These are phyloP conservation scores for Labrus mixtus DNA, from an alignment of 2,113 vertebrate genomes.

Conservation along the genomic window DNA sequence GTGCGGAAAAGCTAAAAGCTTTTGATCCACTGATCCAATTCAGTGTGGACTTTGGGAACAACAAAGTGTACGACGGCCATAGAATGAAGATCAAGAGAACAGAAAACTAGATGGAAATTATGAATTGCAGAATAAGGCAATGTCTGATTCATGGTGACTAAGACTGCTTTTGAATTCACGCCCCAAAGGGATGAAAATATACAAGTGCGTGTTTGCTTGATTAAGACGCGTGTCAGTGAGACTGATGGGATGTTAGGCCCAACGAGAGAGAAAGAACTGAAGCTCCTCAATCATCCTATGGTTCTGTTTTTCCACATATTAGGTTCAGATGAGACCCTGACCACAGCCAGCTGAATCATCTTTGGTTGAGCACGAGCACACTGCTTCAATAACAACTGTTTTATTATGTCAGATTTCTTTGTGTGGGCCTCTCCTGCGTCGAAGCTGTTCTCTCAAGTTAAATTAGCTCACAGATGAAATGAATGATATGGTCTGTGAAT, in stretches of 20 bases:
- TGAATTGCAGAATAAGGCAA: too few species aligned
- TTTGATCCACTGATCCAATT: too few species aligned
- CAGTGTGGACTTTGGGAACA: too few species aligned
- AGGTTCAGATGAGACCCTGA: neutral
- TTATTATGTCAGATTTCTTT: constrained; percentile 46
- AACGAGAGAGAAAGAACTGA: neutral
- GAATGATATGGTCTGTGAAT: constrained; percentile 42
- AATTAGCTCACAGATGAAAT: constrained; percentile 46
- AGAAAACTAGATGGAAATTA: too few species aligned
- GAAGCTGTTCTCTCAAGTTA: constrained; percentile 41
- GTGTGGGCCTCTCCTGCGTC: constrained; percentile 29
- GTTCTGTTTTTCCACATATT: neutral
- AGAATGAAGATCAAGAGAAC: too few species aligned
- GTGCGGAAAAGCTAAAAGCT: too few species aligned
- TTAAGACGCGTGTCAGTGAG: neutral
- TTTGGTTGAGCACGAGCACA: constrained; percentile 45
- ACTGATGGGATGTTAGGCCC: neutral
- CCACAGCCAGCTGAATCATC: neutral
- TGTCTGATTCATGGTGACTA: too few species aligned
- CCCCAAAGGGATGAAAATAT: neutral
- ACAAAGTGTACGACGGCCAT: too few species aligned
- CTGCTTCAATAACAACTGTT: constrained; percentile 55
- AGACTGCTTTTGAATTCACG: neutral
- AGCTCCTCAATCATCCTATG: neutral
- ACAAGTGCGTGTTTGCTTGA: neutral